Conservation (phyloP, 2,113 vertebrate species). For the Leucopsar rothschildi region DNA sequence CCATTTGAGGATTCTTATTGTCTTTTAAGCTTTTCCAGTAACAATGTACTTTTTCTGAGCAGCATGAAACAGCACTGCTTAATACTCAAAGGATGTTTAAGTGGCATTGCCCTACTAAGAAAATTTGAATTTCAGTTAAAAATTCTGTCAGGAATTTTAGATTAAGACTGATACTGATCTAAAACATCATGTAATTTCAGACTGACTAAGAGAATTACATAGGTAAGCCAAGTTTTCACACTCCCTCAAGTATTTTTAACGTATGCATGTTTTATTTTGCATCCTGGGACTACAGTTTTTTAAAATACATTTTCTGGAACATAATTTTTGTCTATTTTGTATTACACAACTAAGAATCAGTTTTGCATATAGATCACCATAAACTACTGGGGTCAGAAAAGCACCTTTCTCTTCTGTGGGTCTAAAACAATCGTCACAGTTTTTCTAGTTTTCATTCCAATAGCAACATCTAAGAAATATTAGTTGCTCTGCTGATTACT, state of each 20-base stretch:
- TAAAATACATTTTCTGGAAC: not conserved
- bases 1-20: not conserved
- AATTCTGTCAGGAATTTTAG: not conserved
- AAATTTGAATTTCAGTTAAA: not conserved
- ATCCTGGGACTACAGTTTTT: not conserved
- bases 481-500: not conserved
- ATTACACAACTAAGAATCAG: not conserved
- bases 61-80: not conserved
- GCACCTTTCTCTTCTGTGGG: fast-evolving
- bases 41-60: not conserved
- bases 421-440: not conserved
- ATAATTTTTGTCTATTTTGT: not conserved
- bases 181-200: not conserved
- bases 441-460: not conserved
- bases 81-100: not conserved
- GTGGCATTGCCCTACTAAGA: not conserved
- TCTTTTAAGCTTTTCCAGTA: not conserved
- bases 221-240: not conserved
- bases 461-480: not conserved
- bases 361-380: not conserved
- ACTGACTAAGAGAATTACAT: not conserved
- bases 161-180: not conserved
- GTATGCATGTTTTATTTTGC: not conserved
- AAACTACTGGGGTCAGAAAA: not conserved
- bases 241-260: not conserved